These are phyloP conservation scores for Pyrocephalus nanus DNA, from an alignment of 2,797 vertebrate species.

Conservation along the genomic window DNA sequence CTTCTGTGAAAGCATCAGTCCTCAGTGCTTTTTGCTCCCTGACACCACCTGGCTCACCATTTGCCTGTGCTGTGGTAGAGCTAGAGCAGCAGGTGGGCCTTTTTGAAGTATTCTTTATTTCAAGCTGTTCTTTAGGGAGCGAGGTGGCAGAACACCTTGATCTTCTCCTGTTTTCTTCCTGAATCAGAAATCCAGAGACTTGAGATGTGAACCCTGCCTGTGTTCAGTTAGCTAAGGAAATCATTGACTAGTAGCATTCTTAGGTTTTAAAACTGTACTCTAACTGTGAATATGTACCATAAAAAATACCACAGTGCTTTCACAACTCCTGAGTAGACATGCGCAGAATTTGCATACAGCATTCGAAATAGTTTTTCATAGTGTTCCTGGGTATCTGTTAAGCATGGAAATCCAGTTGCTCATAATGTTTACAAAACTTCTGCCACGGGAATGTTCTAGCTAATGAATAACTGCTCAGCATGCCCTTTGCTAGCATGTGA, in stretches of 20 bases:
- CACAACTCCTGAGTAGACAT: neutral
- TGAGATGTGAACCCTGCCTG: neutral
- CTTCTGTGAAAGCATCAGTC: neutral
- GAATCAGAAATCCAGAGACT: neutral
- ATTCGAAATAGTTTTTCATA: neutral
- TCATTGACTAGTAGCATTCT: neutral
- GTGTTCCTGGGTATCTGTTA: neutral
- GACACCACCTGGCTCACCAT: neutral
- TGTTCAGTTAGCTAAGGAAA: neutral
- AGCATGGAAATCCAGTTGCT: slow-evolving; percentile 8
- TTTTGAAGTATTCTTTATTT: neutral
- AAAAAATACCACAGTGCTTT: neutral
- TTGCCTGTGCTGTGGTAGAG: fast-evolving
- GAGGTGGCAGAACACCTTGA: neutral
- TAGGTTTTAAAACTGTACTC: neutral
- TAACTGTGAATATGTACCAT: neutral
- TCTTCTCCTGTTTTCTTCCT: neutral
- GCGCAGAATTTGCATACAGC: neutral
- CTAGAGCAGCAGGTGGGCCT: neutral
- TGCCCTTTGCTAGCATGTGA: slow-evolving; percentile 57
- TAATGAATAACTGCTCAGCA: slow-evolving; percentile 56
- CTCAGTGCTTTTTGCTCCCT: neutral
- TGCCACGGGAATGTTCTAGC: slow-evolving; percentile 45
- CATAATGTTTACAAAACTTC: slow-evolving; percentile 25
- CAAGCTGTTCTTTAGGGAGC: neutral